Base-by-base conservation (phyloP, 2,797 vertebrate genomes). In the Channallabes apus region DNA sequence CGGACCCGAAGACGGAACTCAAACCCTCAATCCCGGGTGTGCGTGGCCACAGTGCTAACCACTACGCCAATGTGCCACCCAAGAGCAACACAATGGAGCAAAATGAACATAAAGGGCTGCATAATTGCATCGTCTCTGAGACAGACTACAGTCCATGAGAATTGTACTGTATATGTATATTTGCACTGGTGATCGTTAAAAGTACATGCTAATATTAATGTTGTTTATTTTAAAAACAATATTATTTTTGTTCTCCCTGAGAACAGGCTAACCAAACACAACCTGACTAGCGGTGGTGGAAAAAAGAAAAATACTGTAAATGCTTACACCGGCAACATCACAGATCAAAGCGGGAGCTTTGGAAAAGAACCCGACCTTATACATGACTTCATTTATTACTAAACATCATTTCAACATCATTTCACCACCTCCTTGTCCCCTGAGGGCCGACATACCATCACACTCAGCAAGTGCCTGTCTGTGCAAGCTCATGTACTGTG, bases 401-500 rank as follows among this genome's bases (percentile, higher is more conserved):
- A 14, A 77, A 59, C 27, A 59, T 77, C 54, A 35, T 15, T 75
- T 20, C 4, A 35, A 51, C 46, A 51, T 51, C 46, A 51, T 51
- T 51, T 51, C 46, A 78, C 56, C 29, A 29, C 73, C 73, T 54
- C 4, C 11, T 78, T 78, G 73, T 56, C 75, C 73, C 75, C 75
- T 2, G 46, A 78, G 24, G 75, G 56, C 12, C 35, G 29, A 78
- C 56, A 78, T 35, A 78, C 29, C 56, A 78, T 78, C 56, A 61
- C 29, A 75, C n/a, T 24, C 20, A 76, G 73, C 75, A 78, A 22
- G 18, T 32, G 29, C 75, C 41, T 78, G 75, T 14, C 75, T 78
- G 75, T 78, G 75, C 75, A 77, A 77, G 75, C 56, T 59, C 51
- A 77, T 77, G 14, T 32, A 59, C 56, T 14, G 29, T 17, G 54